phyloP scores from a whole-genome alignment of 2,113 vertebrate genomes.

The Phalacrocorax aristotelis region DNA sequence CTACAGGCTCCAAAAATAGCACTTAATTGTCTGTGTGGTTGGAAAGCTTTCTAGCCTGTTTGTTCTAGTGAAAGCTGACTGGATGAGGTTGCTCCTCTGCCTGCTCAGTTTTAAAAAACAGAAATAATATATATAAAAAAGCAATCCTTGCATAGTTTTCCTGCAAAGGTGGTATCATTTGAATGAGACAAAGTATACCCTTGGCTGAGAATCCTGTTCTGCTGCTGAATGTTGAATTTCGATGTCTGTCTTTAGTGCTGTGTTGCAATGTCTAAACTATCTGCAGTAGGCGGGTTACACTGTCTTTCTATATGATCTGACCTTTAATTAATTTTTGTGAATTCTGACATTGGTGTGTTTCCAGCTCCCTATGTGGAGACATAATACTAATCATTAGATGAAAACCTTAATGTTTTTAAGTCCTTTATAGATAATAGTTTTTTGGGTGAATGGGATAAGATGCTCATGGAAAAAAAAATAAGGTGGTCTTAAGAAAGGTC shows the following conservation, averaged over 20 bases:
- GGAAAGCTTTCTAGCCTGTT: constrained; percentile 15
- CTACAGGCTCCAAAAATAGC: constrained; percentile 14
- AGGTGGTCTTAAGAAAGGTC: background rate
- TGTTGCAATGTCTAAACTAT: constrained; percentile 19
- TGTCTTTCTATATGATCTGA: background rate
- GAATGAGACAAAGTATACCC: constrained; percentile 2
- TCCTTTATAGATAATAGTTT: background rate
- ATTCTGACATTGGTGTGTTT: background rate
- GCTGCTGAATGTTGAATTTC: background rate
- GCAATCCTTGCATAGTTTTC: background rate
- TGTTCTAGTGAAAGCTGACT: constrained; percentile 7
- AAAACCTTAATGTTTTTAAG: background rate
- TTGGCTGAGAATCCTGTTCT: constrained; percentile 12
- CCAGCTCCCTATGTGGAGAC: background rate
- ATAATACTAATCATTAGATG: background rate
- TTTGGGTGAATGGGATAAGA: background rate
- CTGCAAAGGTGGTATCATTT: background rate
- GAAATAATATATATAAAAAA: background rate
- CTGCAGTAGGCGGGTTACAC: background rate
- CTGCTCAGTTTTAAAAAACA: background rate
- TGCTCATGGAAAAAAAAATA: background rate
- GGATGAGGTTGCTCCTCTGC: background rate
- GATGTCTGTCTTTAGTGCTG: constrained; percentile 35
- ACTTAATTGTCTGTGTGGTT: background rate
- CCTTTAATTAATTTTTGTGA: background rate